Evolutionary conservation across 2,113 vertebrate species (phyloP).

Genomic region (Myotis brandtii): DNA sequence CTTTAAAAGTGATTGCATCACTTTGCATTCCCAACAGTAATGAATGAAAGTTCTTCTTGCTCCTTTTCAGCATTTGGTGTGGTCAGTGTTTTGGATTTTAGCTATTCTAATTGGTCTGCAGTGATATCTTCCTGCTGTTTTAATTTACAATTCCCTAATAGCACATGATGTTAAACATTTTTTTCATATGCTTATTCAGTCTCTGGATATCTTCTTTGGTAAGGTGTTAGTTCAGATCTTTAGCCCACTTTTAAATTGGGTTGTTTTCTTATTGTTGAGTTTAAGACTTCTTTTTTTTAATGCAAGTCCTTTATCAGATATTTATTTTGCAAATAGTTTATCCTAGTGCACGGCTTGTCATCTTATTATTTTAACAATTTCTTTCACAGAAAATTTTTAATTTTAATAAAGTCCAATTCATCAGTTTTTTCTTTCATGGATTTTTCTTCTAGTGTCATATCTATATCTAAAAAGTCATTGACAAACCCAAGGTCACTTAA

Average conservation of each 20-base stretch:
- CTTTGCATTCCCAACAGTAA: not conserved
- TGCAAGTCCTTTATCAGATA: slow-evolving; percentile 1
- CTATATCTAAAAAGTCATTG: not conserved
- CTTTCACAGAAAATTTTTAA: not conserved
- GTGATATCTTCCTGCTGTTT: not conserved
- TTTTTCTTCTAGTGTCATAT: not conserved
- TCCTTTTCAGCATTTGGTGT: not conserved
- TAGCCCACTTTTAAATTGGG: too few species aligned
- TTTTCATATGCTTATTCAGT: not conserved
- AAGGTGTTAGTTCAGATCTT: too few species aligned
- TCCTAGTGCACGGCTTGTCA: not conserved
- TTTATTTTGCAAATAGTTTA: not conserved
- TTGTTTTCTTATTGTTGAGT: too few species aligned
- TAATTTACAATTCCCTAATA: not conserved
- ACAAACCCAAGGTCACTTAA: not conserved
- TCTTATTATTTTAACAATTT: not conserved
- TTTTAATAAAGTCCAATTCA: not conserved
- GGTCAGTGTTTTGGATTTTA: not conserved
- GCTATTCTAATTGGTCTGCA: not conserved
- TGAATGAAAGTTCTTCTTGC: not conserved
- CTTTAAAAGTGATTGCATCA: too few species aligned
- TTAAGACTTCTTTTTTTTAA: not conserved
- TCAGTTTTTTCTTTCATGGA: not conserved
- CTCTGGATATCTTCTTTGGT: too few species aligned
- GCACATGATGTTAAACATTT: not conserved